Percentiles rank a stretch among this genome's conserved stretches.
These are phyloP conservation scores for Agriopis marginaria DNA, from an alignment of 2,888 invertebrate genomes.

Conservation along the genomic window DNA sequence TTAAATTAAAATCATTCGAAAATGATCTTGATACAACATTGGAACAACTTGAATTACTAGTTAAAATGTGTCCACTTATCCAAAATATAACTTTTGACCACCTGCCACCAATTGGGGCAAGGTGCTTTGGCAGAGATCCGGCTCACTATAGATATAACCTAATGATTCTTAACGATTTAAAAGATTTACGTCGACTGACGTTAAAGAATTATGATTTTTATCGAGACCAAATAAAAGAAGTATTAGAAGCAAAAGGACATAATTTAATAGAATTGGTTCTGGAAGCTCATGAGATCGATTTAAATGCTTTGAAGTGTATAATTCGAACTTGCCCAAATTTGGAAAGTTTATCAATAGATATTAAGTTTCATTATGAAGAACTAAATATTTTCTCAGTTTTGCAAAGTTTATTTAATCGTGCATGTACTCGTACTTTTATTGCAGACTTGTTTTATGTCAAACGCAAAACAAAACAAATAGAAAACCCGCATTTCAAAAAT, in stretches of 20 bases:
- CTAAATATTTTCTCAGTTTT: neutral
- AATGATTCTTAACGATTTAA: neutral
- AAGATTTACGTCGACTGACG: neutral
- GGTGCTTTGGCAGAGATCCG: neutral
- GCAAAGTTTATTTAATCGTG: neutral
- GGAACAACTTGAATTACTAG: neutral
- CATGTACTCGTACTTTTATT: neutral
- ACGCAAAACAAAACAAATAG: neutral
- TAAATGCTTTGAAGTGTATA: neutral
- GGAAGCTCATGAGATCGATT: neutral
- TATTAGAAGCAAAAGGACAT: neutral
- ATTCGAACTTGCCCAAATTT: slow-evolving; percentile 5
- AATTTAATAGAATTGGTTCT: neutral
- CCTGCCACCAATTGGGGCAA: neutral
- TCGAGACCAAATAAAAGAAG: neutral
- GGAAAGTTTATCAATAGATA: neutral
- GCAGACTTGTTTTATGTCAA: neutral
- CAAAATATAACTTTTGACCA: slow-evolving; percentile 3
- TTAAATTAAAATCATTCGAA: slow-evolving; percentile 3
- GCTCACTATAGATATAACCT: neutral
- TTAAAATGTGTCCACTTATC: slow-evolving; percentile 1
- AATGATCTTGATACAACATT: neutral
- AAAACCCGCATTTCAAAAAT: neutral
- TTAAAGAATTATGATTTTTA: slow-evolving; percentile 2
- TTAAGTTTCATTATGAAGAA: neutral